Percentiles rank a stretch among this genome's conserved stretches.
phyloP scores from a whole-genome alignment of 92 coral and sea anemone species.

The Porites evermanni region DNA sequence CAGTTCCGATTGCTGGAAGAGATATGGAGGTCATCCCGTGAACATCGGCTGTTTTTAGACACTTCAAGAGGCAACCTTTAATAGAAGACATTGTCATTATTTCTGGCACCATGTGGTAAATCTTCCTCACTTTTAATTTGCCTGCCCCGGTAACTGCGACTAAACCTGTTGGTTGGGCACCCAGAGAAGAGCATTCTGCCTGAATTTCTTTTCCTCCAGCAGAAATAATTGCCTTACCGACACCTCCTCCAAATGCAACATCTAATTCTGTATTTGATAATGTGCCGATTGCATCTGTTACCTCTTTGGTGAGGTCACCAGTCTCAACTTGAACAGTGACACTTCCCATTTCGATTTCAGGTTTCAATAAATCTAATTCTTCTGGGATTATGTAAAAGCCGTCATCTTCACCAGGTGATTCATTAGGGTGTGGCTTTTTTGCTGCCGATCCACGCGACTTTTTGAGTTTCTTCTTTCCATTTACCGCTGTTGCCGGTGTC shows the following conservation, averaged over 20 bases:
- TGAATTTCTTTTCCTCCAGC: slow-evolving; percentile 76
- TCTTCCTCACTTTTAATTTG: slow-evolving; percentile 26
- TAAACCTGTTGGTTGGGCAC: neutral
- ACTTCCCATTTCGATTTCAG: no score
- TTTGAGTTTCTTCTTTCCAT: slow-evolving; percentile 10
- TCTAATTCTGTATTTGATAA: no score
- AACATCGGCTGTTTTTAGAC: slow-evolving; percentile 52
- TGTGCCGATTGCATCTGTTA: slow-evolving; percentile 75
- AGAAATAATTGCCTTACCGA: slow-evolving; percentile 66
- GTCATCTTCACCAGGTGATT: no score
- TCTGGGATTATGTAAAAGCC: no score
- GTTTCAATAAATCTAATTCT: no score
- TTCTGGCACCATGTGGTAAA: slow-evolving; percentile 72
- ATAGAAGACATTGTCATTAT: neutral
- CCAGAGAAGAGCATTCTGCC: slow-evolving; percentile 51
- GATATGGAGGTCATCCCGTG: slow-evolving; percentile 59
- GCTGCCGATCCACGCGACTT: neutral
- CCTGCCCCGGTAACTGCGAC: slow-evolving; percentile 63
- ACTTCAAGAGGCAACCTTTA: slow-evolving; percentile 45
- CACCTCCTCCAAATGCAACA: no score
- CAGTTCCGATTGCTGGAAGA: slow-evolving; percentile 87
- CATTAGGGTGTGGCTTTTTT: neutral
- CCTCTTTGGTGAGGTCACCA: slow-evolving; percentile 83
- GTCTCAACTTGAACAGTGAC: slow-evolving; percentile 57
- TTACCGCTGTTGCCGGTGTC: neutral